Evolutionary conservation across 2,797 vertebrate species (phyloP).

Genomic region (Rhinophrynus dorsalis): DNA sequence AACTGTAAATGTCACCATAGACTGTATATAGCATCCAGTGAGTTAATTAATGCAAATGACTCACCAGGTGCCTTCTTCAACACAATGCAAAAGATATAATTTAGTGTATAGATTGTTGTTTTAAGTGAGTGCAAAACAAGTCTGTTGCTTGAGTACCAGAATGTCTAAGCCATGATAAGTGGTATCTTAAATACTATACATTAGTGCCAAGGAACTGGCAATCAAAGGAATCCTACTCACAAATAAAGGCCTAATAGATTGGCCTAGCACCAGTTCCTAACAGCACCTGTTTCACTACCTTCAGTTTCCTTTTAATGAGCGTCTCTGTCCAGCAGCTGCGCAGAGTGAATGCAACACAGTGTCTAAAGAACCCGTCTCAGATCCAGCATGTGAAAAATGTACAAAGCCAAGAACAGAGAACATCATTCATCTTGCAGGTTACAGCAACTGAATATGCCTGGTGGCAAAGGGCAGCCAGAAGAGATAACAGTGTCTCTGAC

Average conservation of each 20-base stretch:
- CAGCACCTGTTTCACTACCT: slow-evolving; percentile 36
- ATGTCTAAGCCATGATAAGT: slow-evolving; percentile 23
- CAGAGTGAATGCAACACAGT: slow-evolving; percentile 7
- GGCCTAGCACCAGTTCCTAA: neutral
- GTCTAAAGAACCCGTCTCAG: slow-evolving; percentile 25
- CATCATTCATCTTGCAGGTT: slow-evolving; percentile 31
- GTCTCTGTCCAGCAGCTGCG: slow-evolving; percentile 2
- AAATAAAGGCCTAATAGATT: slow-evolving; percentile 15
- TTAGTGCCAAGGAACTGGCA: slow-evolving; percentile 25
- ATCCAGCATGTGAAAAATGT: slow-evolving; percentile 21
- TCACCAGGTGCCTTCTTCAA: neutral
- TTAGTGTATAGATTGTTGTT: slow-evolving; percentile 5
- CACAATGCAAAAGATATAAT: neutral
- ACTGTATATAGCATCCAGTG: too few species aligned
- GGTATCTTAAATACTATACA: slow-evolving; percentile 32
- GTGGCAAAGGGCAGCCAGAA: slow-evolving; percentile 12
- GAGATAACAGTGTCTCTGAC: slow-evolving; percentile 33
- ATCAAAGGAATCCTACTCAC: slow-evolving; percentile 27
- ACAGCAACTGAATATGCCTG: slow-evolving; percentile 6
- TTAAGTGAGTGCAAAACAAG: neutral
- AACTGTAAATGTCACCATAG: too few species aligned
- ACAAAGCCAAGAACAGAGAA: slow-evolving; percentile 22
- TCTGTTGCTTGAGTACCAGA: neutral
- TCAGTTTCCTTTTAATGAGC: slow-evolving; percentile 28
- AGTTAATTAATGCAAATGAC: too few species aligned